Conservation (phyloP, 1,140 invertebrate genomes). For the Aradophagus sp. region DNA sequence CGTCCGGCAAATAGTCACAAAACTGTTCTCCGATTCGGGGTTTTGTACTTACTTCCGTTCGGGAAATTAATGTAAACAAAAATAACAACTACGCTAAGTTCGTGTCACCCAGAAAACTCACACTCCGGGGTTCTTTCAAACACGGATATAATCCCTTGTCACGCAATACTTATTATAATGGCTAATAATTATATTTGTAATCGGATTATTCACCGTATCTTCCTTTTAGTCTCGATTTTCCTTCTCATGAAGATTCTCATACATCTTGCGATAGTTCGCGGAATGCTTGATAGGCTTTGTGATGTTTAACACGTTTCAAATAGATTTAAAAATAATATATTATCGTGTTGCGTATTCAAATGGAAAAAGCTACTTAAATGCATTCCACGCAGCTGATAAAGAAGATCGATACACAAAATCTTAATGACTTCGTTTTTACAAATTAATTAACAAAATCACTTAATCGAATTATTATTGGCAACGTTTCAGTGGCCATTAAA, state of each 20-base stretch:
- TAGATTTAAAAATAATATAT: constrained; percentile 15
- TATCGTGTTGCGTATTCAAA: constrained; percentile 1
- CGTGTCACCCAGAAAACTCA: constrained; percentile 34
- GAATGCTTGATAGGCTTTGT: constrained; percentile 32
- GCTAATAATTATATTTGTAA: constrained; percentile 52
- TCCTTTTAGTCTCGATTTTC: constrained; percentile 42
- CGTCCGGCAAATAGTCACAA: constrained; percentile 33
- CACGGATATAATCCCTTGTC: constrained; percentile 37
- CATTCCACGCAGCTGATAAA: no score
- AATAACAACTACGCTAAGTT: constrained; percentile 42
- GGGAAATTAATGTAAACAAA: constrained; percentile 48
- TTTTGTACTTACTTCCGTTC: constrained; percentile 35
- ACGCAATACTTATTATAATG: constrained; percentile 51
- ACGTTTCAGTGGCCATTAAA: no score
- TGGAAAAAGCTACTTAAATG: no score
- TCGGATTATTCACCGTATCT: constrained; percentile 52
- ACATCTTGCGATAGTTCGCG: constrained; percentile 31
- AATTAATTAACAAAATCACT: no score
- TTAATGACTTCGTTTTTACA: no score
- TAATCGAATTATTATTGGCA: no score
- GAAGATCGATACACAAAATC: no score
- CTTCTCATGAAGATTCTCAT: constrained; percentile 42
- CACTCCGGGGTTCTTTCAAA: constrained; percentile 21
- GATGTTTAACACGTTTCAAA: constrained; percentile 28
- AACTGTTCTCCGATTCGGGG: constrained; percentile 7